These are phyloP conservation scores for Portunus trituberculatus DNA, from an alignment of 1,140 invertebrate species.

Conservation along the genomic window DNA sequence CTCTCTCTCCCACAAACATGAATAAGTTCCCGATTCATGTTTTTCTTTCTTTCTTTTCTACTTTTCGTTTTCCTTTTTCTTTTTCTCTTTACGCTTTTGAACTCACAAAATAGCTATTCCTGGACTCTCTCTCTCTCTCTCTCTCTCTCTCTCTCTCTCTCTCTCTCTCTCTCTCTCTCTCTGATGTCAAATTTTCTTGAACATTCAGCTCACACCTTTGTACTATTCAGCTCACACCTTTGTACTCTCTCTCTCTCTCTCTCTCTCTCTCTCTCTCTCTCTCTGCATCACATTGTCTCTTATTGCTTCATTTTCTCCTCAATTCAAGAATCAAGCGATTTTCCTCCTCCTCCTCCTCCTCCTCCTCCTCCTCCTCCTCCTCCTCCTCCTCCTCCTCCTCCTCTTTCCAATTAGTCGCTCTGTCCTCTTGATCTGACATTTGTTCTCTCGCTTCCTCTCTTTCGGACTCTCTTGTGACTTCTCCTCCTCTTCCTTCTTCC, in stretches of 20 bases:
- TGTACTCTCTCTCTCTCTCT: neutral
- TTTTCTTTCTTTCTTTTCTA: too few relatives aligned
- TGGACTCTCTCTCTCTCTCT: neutral
- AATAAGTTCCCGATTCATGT: too few relatives aligned
- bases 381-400: neutral
- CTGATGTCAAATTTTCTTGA: too few relatives aligned
- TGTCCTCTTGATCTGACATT: conserved; percentile 12
- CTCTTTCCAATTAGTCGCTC: neutral
- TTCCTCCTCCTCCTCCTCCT: conserved; percentile 7
- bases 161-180: too few relatives aligned
- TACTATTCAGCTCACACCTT: neutral
- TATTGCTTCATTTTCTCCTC: conserved; percentile 23
- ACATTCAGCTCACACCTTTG: too few relatives aligned
- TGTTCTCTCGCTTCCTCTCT: neutral
- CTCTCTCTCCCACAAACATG: too few relatives aligned
- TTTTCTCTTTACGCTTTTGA: too few relatives aligned
- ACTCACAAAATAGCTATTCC: too few relatives aligned
- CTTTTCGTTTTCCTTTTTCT: too few relatives aligned
- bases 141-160: neutral
- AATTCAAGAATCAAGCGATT: neutral
- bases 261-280: neutral
- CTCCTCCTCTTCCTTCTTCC: too few relatives aligned
- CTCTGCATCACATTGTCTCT: neutral
- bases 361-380: neutral
- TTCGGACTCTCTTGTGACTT: too few relatives aligned